phyloP scores from a whole-genome alignment of 1,140 invertebrate species.

The Triops longicaudatus region DNA sequence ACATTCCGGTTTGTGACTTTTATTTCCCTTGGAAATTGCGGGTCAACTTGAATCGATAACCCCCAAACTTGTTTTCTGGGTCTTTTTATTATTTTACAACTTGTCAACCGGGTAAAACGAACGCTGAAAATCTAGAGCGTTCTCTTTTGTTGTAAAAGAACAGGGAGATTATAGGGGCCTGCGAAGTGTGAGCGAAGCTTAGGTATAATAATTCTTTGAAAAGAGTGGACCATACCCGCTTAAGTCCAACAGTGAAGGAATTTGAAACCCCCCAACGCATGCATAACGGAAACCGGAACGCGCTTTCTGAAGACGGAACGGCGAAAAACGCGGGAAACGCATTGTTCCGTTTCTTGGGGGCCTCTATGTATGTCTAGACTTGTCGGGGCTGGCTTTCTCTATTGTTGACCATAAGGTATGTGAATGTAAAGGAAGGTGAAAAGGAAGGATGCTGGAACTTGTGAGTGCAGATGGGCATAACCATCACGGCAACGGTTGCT shows the following conservation, averaged over 20 bases:
- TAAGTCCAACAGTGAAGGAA: background rate
- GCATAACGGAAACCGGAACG: slow-evolving; percentile 6
- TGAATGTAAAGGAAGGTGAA: background rate
- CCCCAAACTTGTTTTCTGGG: no score
- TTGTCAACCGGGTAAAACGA: no score
- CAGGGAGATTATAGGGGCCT: no score
- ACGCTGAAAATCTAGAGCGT: no score
- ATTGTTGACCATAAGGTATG: background rate
- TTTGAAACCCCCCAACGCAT: background rate
- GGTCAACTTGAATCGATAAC: no score
- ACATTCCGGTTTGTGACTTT: no score
- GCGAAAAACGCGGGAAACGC: background rate
- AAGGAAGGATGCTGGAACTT: background rate
- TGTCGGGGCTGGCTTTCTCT: background rate
- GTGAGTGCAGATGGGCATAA: slow-evolving; percentile 14
- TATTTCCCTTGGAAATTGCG: no score
- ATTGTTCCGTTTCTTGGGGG: background rate
- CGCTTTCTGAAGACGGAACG: background rate
- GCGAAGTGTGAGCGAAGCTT: no score
- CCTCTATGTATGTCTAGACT: background rate
- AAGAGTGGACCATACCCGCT: background rate
- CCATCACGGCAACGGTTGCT: background rate
- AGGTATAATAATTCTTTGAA: background rate
- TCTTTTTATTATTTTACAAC: no score
- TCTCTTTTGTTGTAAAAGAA: no score